Evolutionary conservation across 2,888 invertebrate species (phyloP).

Genomic region (Drosophila testacea): DNA sequence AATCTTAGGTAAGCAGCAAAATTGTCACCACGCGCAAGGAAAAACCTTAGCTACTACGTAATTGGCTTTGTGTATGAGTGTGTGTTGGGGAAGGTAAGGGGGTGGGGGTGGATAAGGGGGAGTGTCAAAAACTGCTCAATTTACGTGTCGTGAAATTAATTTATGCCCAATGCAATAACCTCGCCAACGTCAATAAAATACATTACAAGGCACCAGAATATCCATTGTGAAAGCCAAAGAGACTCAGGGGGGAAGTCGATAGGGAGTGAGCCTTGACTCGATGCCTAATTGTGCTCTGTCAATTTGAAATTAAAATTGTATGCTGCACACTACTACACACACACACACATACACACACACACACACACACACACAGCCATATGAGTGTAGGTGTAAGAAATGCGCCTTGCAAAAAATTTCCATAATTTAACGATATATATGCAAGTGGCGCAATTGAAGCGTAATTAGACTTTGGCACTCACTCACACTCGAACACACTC

Average conservation of each 20-base stretch:
- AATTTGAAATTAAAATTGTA: slow-evolving; percentile 82
- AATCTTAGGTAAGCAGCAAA: slow-evolving; percentile 78
- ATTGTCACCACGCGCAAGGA: slow-evolving; percentile 71
- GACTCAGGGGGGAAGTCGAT: background rate
- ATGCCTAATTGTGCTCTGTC: slow-evolving; percentile 76
- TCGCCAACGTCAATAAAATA: slow-evolving; percentile 85
- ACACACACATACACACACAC: slow-evolving; percentile 11
- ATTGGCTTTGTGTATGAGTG: slow-evolving; percentile 63
- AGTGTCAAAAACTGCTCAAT: slow-evolving; percentile 82
- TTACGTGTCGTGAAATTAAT: slow-evolving; percentile 85
- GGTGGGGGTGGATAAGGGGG: slow-evolving; percentile 12
- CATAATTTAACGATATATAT: slow-evolving; percentile 85
- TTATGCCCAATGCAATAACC: slow-evolving; percentile 85
- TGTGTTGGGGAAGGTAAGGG: background rate
- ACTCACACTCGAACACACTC: slow-evolving; percentile 45
- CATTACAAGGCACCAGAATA: slow-evolving; percentile 68
- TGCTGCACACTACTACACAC: slow-evolving; percentile 30
- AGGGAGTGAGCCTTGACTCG: slow-evolving; percentile 10
- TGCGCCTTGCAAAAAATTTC: slow-evolving; percentile 83
- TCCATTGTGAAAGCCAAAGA: background rate
- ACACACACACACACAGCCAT: slow-evolving; percentile 8
- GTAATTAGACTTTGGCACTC: slow-evolving; percentile 82
- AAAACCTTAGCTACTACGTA: slow-evolving; percentile 69
- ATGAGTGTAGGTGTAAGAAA: slow-evolving; percentile 57
- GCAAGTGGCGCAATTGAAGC: slow-evolving; percentile 85